Percentiles rank a stretch among this genome's conserved stretches.
phyloP scores from a whole-genome alignment of 2,888 invertebrate genomes.

The Unio delphinus region DNA sequence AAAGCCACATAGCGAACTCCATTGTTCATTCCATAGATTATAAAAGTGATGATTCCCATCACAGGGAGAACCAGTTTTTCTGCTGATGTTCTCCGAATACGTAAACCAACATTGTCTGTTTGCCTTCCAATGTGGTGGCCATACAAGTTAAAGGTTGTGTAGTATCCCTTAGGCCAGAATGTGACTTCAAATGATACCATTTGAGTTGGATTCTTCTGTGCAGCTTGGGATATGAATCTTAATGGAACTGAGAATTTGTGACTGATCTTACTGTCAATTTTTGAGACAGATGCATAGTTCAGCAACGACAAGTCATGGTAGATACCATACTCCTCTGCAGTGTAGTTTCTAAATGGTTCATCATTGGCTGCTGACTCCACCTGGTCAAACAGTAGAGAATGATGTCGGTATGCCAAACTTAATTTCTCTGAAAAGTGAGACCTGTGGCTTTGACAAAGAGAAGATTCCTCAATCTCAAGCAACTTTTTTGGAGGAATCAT shows the following conservation, averaged over 20 bases:
- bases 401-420: constrained; percentile 53
- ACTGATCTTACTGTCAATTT: constrained; percentile 54
- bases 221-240: constrained; percentile 32
- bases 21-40: constrained; percentile 57
- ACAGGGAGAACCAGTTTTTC: constrained; percentile 15
- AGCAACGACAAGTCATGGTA: constrained; percentile 46
- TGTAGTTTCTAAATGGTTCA: constrained; percentile 57
- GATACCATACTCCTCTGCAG: constrained; percentile 40
- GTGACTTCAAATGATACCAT: constrained; percentile 39
- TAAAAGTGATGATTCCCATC: constrained; percentile 44
- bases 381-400: constrained; percentile 56
- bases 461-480: constrained; percentile 52
- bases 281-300: constrained; percentile 48
- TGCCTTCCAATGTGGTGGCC: constrained; percentile 55
- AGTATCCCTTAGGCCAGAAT: constrained; percentile 60
- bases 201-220: constrained; percentile 14
- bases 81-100: constrained; percentile 33
- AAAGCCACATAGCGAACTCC: constrained; percentile 56
- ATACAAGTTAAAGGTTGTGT: constrained; percentile 56
- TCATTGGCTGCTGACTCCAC: constrained; percentile 17
- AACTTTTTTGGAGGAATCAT: constrained; percentile 59
- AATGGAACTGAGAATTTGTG: constrained; percentile 43
- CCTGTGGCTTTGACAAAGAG: constrained; percentile 34
- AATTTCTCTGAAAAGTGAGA: constrained; percentile 47
- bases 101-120: constrained; percentile 50